Base-by-base conservation (phyloP, 2,797 vertebrate genomes). In the Xenopus petersii region DNA sequence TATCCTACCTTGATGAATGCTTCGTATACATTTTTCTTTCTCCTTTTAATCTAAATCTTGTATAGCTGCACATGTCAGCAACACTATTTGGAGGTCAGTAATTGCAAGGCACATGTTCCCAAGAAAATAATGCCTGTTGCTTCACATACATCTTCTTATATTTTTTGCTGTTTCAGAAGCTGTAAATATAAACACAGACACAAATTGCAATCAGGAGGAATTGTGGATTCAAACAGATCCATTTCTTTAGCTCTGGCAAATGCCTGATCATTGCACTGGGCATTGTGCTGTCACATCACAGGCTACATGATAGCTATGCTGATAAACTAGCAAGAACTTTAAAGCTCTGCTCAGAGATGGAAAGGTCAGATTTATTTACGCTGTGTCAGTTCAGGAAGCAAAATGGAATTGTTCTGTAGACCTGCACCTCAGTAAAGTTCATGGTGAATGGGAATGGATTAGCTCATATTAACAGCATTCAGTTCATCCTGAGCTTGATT, bases 171-270 rank as follows among this genome's bases (percentile, higher is more conserved):
- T 42, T 42, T 6, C 36, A 42, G 4, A 42, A 42, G 4, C 36
- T 42, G 36, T 42, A 42, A 42, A 42, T 42, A 42, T 42, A 42
- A 42, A 42, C 36, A 6, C 36, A 9, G 36, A 42, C 36, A 42
- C 36, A 42, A 42, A 5, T 5, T 42, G 36, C 36, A 42, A 42
- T 42, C 5, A 42, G 36, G 8, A 17, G 15, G 3, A 16, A 58
- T 58, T n/a, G 8, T n/a, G 10, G 2, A 2, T 4, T n/a, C n/a
- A 58, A 5, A 5, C 36, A 42, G 36, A 42, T 42, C 36, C 36
- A 42, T 42, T 42, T 42, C 36, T 42, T 71, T 75, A 26, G 69
- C 46, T 76, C 47, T 73, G 36, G 75, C 54, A 56, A 77, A 77
- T 72, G 21, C 33, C 24, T 67, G 58, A 77, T 76, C 70, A 72